These are phyloP conservation scores for Scaptomyza tumidula DNA, from an alignment of 2,888 invertebrate genomes.

Conservation along the genomic window DNA sequence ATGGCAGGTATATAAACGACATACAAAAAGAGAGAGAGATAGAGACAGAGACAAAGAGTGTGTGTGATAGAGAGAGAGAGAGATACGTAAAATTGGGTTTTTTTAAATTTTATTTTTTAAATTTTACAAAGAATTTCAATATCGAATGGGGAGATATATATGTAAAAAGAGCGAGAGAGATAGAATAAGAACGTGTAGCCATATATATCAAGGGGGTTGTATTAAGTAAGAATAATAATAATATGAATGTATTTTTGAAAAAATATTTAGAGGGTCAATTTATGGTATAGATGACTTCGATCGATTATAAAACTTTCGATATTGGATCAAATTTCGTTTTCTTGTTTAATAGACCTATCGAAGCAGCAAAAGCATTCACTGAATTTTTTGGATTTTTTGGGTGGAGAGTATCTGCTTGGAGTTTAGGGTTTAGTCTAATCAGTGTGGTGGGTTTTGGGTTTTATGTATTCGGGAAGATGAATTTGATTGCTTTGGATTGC, in stretches of 20 bases:
- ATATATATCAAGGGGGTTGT: conserved; percentile 26
- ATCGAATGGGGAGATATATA: conserved; percentile 3
- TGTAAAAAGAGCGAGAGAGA: conserved; percentile 26
- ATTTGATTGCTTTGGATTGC: conserved; percentile 11
- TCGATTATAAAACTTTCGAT: conserved; percentile 1
- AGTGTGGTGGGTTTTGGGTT: conserved; percentile 9
- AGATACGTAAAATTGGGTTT: conserved; percentile 35
- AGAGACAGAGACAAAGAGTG: conserved; percentile 18
- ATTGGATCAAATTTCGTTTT: conserved; percentile 20
- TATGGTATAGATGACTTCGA: conserved; percentile 26
- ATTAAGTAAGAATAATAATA: conserved; percentile 22
- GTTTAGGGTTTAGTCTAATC: conserved; percentile 8
- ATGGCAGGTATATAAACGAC: conserved; percentile 59
- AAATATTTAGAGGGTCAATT: conserved; percentile 12
- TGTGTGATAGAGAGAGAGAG: conserved; percentile 14
- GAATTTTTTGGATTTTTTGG: conserved; percentile 38
- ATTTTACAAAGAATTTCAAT: conserved; percentile 1
- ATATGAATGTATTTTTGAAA: conserved; percentile 32
- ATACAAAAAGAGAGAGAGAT: conserved; percentile 36
- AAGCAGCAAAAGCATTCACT: conserved; percentile 76
- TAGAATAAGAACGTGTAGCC: conserved; percentile 58
- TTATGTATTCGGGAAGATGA: background rate
- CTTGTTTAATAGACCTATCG: conserved; percentile 63
- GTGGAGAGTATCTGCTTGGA: conserved; percentile 6
- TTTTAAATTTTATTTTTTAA: background rate